Conservation (phyloP, 2,797 vertebrate genomes). For the Peromyscus eremicus region DNA sequence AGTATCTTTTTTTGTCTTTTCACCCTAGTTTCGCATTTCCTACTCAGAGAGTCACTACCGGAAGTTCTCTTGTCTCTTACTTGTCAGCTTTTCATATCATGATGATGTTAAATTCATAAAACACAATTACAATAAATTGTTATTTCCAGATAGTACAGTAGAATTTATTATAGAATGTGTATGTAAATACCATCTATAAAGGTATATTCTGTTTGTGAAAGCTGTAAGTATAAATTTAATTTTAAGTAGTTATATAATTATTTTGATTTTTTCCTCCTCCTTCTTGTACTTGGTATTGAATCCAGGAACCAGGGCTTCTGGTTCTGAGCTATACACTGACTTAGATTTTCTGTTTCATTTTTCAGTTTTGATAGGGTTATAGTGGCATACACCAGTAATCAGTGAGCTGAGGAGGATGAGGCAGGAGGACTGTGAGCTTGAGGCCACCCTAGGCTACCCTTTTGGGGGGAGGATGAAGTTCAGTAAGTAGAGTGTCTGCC, state of each 20-base stretch:
- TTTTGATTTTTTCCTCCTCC: neutral
- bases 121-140: neutral
- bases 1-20: neutral
- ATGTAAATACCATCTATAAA: too few relatives aligned
- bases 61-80: neutral
- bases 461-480: neutral
- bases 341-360: neutral
- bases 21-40: neutral
- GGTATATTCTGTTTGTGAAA: neutral
- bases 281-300: neutral
- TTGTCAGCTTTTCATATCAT: neutral
- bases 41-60: neutral
- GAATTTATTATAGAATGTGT: neutral
- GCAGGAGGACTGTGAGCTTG: neutral
- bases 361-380: neutral
- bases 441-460: neutral
- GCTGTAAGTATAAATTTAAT: neutral
- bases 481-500: neutral
- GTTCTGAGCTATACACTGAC: neutral
- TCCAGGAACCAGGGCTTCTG: neutral
- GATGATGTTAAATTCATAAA: neutral
- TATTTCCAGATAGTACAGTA: neutral
- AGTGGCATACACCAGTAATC: neutral
- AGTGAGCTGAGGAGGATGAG: neutral
- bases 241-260: neutral